Conservation (phyloP, 2,888 invertebrate species). For the Gandaritis pyraliata region DNA sequence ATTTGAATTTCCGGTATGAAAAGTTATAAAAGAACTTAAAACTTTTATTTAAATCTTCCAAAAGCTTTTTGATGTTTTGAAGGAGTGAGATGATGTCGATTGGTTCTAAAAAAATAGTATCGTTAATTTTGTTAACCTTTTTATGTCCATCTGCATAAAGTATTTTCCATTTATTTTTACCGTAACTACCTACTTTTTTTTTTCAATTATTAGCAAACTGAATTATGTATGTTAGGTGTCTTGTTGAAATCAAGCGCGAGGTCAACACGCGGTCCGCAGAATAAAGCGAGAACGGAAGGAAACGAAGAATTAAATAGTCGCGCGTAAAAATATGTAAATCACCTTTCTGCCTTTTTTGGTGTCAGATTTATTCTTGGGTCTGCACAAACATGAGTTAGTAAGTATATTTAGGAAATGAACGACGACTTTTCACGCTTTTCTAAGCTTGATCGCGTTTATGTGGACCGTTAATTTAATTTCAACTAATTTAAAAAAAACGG, state of each 20-base stretch:
- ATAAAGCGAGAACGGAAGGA: conserved; percentile 38
- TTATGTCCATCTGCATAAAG: background rate
- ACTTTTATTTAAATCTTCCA: background rate
- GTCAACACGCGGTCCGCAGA: conserved; percentile 40
- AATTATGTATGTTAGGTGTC: conserved; percentile 40
- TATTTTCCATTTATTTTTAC: conserved; percentile 21
- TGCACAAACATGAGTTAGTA: conserved; percentile 25
- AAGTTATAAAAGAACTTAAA: background rate
- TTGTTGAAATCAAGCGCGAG: conserved; percentile 46
- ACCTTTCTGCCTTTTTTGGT: conserved; percentile 28
- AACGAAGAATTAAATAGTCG: conserved; percentile 35
- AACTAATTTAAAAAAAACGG: no score
- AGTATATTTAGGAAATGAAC: conserved; percentile 20
- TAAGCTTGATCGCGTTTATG: background rate
- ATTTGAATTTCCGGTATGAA: background rate
- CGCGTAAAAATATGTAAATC: conserved; percentile 42
- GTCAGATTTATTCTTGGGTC: conserved; percentile 33
- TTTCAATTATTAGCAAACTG: conserved; percentile 37
- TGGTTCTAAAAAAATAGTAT: background rate
- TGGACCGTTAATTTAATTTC: no score
- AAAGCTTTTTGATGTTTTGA: background rate
- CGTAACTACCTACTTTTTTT: background rate
- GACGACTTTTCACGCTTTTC: conserved; percentile 14
- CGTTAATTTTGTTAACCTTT: background rate
- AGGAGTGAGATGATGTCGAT: background rate